These are phyloP conservation scores for Cheilosia vulpina DNA, from an alignment of 2,888 invertebrate species.

Conservation along the genomic window DNA sequence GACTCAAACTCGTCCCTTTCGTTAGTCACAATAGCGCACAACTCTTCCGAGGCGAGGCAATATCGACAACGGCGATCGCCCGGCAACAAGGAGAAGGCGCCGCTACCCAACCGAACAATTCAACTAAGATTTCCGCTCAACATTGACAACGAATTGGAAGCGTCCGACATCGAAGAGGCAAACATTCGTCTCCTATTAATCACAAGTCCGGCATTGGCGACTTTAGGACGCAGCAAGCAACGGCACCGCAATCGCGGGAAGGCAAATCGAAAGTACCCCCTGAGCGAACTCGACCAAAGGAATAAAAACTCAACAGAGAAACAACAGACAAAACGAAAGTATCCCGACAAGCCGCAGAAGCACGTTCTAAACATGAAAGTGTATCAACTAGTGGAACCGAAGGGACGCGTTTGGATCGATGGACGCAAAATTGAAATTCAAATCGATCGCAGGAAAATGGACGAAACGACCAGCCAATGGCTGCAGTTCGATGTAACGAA, in stretches of 20 bases:
- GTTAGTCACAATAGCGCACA: slow-evolving; percentile 79
- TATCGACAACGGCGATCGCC: slow-evolving; percentile 50
- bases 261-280: background rate
- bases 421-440: slow-evolving; percentile 81
- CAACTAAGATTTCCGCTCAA: slow-evolving; percentile 78
- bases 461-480: slow-evolving; percentile 84
- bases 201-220: slow-evolving; percentile 78
- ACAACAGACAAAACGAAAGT: slow-evolving; percentile 13
- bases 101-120: slow-evolving; percentile 75
- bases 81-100: slow-evolving; percentile 27
- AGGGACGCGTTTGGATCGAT: slow-evolving; percentile 81
- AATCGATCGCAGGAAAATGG: slow-evolving; percentile 75
- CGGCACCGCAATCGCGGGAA: slow-evolving; percentile 49
- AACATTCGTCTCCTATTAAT: slow-evolving; percentile 81
- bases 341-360: slow-evolving; percentile 44
- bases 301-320: slow-evolving; percentile 16
- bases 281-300: slow-evolving; percentile 1
- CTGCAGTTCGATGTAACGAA: slow-evolving; percentile 86
- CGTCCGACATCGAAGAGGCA: slow-evolving; percentile 80
- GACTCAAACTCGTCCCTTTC: slow-evolving; percentile 72
- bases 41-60: slow-evolving; percentile 55
- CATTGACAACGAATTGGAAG: slow-evolving; percentile 69
- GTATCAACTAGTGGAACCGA: slow-evolving; percentile 79
- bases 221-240: slow-evolving; percentile 29
- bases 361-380: slow-evolving; percentile 80